phyloP scores from a whole-genome alignment of 2,888 invertebrate species.

The Arrhopalites spinosus region DNA sequence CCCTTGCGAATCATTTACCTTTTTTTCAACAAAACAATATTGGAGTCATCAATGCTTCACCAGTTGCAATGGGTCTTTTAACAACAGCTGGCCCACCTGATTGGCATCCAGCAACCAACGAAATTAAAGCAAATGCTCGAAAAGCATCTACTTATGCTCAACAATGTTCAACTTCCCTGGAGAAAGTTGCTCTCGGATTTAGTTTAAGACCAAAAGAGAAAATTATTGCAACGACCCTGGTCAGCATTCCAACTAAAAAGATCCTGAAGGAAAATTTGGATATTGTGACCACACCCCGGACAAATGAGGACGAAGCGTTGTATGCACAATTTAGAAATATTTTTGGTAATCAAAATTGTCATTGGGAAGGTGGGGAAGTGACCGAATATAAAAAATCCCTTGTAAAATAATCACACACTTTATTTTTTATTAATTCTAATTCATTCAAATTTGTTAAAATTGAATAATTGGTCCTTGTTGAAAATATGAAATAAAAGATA shows the following conservation, averaged over 20 bases:
- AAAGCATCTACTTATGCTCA: slow-evolving; percentile 63
- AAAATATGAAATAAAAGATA: too few species aligned
- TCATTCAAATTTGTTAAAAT: too few species aligned
- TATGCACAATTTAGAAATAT: slow-evolving; percentile 68
- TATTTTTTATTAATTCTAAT: too few species aligned
- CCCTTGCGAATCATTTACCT: slow-evolving; percentile 61
- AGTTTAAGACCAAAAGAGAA: slow-evolving; percentile 51
- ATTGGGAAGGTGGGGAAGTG: slow-evolving; percentile 73
- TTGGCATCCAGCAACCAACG: slow-evolving; percentile 80
- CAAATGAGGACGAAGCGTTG: slow-evolving; percentile 68
- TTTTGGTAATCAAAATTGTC: slow-evolving; percentile 61
- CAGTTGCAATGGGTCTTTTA: slow-evolving; percentile 81
- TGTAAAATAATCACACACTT: background rate
- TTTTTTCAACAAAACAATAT: slow-evolving; percentile 68
- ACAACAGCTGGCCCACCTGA: slow-evolving; percentile 72
- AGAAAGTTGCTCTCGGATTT: slow-evolving; percentile 44
- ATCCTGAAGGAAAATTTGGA: slow-evolving; percentile 70
- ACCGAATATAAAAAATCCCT: slow-evolving; percentile 59
- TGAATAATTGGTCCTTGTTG: too few species aligned
- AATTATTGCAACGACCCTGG: slow-evolving; percentile 71
- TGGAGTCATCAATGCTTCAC: slow-evolving; percentile 82
- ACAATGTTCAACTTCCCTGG: slow-evolving; percentile 51
- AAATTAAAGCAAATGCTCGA: slow-evolving; percentile 67
- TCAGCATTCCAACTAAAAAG: slow-evolving; percentile 74
- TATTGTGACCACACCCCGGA: slow-evolving; percentile 69